Evolutionary conservation across 2,888 invertebrate genomes (phyloP).

Genomic region (Drosophila quasianomalipes): DNA sequence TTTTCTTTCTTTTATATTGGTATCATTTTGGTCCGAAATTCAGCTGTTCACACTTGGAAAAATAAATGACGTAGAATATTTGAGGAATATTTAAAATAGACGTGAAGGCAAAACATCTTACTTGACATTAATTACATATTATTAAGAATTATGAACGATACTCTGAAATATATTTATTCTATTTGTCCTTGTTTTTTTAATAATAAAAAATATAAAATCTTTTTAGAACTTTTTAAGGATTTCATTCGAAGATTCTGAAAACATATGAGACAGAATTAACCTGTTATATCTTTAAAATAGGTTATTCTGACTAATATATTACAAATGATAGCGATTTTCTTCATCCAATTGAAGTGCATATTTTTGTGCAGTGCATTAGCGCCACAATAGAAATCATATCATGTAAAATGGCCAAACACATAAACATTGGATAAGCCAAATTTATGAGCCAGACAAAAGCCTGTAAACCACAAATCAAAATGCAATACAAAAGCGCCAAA

Average conservation of each 20-base stretch:
- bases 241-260: neutral
- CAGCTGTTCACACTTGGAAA: conserved; percentile 30
- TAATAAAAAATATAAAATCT: neutral
- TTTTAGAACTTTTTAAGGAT: rapidly evolving
- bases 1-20: conserved; percentile 1
- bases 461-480: conserved; percentile 77
- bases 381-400: conserved; percentile 8
- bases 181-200: neutral
- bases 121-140: neutral
- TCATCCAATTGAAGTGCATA: neutral
- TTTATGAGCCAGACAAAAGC: conserved; percentile 72
- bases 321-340: neutral
- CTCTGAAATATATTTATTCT: neutral
- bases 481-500: conserved; percentile 73
- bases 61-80: neutral
- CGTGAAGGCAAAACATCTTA: neutral
- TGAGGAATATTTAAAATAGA: neutral
- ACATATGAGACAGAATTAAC: rapidly evolving
- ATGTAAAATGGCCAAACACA: conserved; percentile 25
- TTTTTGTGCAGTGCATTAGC: neutral
- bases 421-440: conserved; percentile 59
- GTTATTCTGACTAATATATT: neutral
- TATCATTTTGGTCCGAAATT: conserved; percentile 26
- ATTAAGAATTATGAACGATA: neutral
- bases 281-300: too few species aligned